phyloP scores from a whole-genome alignment of 35 echinoderm and acorn worm genomes.

The Heliocidaris erythrogramma region DNA sequence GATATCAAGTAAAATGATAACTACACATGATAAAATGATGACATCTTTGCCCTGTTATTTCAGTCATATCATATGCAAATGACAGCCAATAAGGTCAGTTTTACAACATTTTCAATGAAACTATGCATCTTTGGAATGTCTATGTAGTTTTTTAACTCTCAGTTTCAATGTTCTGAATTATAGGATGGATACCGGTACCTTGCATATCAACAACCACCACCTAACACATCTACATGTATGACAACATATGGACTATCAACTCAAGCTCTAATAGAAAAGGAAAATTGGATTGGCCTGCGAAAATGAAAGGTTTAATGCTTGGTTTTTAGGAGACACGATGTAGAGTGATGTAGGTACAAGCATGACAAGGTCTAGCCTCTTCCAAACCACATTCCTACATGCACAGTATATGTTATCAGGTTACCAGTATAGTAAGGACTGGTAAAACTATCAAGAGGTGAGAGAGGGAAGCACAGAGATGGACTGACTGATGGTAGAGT shows the following conservation, averaged over 20 bases:
- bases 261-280: not conserved
- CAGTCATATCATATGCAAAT: too few relatives aligned
- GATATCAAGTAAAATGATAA: too few relatives aligned
- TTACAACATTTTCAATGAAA: too few relatives aligned
- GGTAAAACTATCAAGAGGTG: constrained; percentile 1
- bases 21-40: too few relatives aligned
- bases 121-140: too few relatives aligned
- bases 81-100: too few relatives aligned
- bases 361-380: not conserved
- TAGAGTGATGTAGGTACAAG: not conserved
- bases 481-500: not conserved
- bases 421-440: not conserved
- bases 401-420: not conserved
- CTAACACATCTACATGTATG: not conserved
- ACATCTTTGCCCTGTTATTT: too few relatives aligned
- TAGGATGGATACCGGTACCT: too few relatives aligned
- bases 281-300: not conserved
- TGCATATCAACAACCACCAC: not conserved
- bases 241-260: not conserved
- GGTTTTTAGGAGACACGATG: not conserved
- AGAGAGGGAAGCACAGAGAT: not conserved
- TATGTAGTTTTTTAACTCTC: too few relatives aligned
- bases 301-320: not conserved
- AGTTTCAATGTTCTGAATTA: too few relatives aligned
- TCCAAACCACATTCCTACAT: not conserved